Evolutionary conservation across 1,140 invertebrate species (phyloP).

Genomic region (Achroia grisella): DNA sequence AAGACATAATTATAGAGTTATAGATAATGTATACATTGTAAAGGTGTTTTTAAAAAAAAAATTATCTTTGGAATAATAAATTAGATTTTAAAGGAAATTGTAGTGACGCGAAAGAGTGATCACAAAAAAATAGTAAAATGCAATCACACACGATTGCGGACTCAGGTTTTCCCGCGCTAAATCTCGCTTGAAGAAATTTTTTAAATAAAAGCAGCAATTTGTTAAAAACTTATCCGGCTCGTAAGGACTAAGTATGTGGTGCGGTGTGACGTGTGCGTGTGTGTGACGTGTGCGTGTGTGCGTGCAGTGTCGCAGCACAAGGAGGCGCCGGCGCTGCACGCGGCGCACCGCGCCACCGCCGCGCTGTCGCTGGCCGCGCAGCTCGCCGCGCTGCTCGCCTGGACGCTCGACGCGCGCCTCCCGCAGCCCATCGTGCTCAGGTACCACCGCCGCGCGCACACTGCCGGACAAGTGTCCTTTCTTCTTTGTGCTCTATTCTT

Average conservation of each 20-base stretch:
- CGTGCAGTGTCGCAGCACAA: conserved; percentile 37
- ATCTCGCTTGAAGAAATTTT: background rate
- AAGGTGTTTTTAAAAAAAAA: too few species aligned
- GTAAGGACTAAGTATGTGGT: too few species aligned
- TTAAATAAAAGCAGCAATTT: too few species aligned
- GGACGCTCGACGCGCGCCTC: conserved; percentile 83
- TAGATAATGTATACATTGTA: too few species aligned
- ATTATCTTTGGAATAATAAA: too few species aligned
- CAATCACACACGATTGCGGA: background rate
- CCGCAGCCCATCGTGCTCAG: conserved; percentile 85
- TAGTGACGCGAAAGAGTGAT: too few species aligned
- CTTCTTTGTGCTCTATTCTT: too few species aligned
- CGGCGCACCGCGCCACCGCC: conserved; percentile 82
- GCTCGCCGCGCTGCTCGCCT: conserved; percentile 85
- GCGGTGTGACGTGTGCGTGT: too few species aligned
- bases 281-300: conserved; percentile 18
- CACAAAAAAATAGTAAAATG: background rate
- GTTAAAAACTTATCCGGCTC: too few species aligned
- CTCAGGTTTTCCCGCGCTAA: background rate
- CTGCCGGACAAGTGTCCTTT: too few species aligned
- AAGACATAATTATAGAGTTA: too few species aligned
- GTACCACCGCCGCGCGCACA: conserved; percentile 68
- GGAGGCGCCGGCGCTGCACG: conserved; percentile 67
- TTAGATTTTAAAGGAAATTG: too few species aligned
- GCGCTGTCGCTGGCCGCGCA: conserved; percentile 88